These are phyloP conservation scores for Albula goreensis DNA, from an alignment of 2,113 vertebrate species.

Conservation along the genomic window DNA sequence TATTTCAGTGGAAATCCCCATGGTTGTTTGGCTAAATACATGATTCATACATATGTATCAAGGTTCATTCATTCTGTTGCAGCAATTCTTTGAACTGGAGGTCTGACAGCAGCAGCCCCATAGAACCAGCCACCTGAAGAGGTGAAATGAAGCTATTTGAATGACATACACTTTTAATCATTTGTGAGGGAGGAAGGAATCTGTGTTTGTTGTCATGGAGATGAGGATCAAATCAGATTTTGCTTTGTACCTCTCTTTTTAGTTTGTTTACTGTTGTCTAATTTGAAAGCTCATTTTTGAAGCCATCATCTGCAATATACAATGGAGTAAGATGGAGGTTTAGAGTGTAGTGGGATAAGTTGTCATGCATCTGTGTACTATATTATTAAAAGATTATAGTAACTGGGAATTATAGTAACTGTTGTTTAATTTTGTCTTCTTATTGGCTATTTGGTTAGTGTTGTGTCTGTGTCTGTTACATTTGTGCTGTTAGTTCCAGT, in stretches of 20 bases:
- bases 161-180: slow-evolving; percentile 14
- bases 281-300: slow-evolving; percentile 20
- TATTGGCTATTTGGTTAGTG: too few relatives aligned
- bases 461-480: not conserved
- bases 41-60: slow-evolving; percentile 15
- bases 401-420: too few relatives aligned
- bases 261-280: slow-evolving; percentile 27
- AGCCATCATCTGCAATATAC: not conserved
- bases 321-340: not conserved
- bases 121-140: slow-evolving; percentile 12
- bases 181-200: slow-evolving; percentile 7
- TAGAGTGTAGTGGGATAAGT: not conserved
- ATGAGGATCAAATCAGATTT: slow-evolving; percentile 30
- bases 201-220: slow-evolving; percentile 36
- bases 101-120: not conserved
- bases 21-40: not conserved
- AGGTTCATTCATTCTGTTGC: not conserved
- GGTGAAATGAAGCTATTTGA: slow-evolving; percentile 20
- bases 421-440: too few relatives aligned
- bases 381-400: not conserved
- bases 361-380: not conserved
- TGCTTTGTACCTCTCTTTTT: slow-evolving; percentile 23
- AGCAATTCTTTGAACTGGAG: slow-evolving; percentile 11
- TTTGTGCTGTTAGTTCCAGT: not conserved
- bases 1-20: not conserved